phyloP scores from a whole-genome alignment of 1,140 invertebrate genomes.

The Helicoverpa armigera region DNA sequence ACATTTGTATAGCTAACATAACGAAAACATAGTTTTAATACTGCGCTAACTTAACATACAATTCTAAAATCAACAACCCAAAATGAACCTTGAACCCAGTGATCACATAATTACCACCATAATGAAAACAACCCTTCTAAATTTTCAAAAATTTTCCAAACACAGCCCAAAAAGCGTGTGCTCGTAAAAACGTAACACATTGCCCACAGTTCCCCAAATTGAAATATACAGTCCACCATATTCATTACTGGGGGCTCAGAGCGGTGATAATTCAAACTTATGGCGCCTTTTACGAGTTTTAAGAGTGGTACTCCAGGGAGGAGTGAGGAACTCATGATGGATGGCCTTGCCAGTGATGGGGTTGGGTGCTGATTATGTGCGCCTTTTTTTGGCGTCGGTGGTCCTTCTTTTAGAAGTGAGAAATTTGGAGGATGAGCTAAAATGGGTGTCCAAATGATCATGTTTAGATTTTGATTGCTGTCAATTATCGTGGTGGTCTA shows the following conservation, averaged over 20 bases:
- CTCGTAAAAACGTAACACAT: constrained; percentile 57
- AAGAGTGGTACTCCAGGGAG: constrained; percentile 66
- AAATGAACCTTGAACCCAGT: not conserved
- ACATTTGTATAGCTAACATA: too few species aligned
- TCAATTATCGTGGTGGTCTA: too few species aligned
- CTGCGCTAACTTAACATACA: too few species aligned
- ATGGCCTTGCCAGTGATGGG: not conserved
- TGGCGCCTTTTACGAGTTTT: constrained; percentile 73
- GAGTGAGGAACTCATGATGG: constrained; percentile 30
- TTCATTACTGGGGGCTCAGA: constrained; percentile 70
- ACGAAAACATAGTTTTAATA: too few species aligned
- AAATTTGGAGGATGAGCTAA: not conserved
- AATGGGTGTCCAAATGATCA: too few species aligned
- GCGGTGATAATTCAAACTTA: constrained; percentile 75
- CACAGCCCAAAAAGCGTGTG: constrained; percentile 49
- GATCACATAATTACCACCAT: constrained; percentile 19
- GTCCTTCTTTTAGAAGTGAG: not conserved
- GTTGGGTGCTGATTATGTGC: constrained; percentile 5
- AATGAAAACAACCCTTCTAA: constrained; percentile 9
- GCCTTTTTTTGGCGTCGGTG: not conserved
- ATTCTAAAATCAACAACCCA: too few species aligned
- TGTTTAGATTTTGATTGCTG: too few species aligned
- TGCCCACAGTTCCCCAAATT: constrained; percentile 64
- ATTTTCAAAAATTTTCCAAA: constrained; percentile 31
- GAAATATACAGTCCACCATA: constrained; percentile 77